Evolutionary conservation across 2,113 vertebrate genomes (phyloP).

Genomic region (Triplophysa siluroides): DNA sequence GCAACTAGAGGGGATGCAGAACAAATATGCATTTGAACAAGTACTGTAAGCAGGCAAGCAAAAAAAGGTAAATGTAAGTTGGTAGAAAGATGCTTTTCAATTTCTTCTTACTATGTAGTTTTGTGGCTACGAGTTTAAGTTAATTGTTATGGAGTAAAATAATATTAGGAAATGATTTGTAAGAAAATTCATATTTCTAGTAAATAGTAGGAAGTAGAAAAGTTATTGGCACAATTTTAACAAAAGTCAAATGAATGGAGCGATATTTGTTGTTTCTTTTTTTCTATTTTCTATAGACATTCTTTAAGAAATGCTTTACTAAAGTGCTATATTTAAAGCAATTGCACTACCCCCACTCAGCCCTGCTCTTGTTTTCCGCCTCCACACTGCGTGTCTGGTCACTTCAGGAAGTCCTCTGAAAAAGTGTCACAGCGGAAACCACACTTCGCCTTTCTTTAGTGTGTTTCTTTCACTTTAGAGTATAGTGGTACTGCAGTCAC

Average conservation of each 20-base stretch:
- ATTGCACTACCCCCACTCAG: slow-evolving; percentile 6
- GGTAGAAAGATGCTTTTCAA: neutral
- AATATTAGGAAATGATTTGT: neutral
- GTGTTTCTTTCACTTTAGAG: slow-evolving; percentile 34
- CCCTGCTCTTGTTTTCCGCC: slow-evolving; percentile 25
- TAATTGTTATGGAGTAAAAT: neutral
- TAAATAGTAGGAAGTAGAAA: neutral
- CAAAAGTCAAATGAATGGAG: neutral
- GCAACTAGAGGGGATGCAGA: neutral
- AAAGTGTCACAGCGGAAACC: slow-evolving; percentile 73
- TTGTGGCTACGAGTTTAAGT: neutral
- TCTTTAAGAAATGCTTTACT: neutral
- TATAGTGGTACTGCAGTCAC: neutral
- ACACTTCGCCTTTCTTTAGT: slow-evolving; percentile 53
- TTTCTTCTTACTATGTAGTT: neutral
- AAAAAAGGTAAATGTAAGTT: no score
- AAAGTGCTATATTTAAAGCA: neutral
- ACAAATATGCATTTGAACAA: neutral
- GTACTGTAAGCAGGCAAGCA: no score
- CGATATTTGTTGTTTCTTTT: neutral
- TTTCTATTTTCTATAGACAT: neutral
- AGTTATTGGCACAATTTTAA: neutral
- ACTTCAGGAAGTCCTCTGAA: slow-evolving; percentile 77
- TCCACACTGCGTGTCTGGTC: slow-evolving; percentile 63
- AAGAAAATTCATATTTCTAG: neutral